phyloP scores from a whole-genome alignment of 1,140 invertebrate species.

The Bombus confusus region DNA sequence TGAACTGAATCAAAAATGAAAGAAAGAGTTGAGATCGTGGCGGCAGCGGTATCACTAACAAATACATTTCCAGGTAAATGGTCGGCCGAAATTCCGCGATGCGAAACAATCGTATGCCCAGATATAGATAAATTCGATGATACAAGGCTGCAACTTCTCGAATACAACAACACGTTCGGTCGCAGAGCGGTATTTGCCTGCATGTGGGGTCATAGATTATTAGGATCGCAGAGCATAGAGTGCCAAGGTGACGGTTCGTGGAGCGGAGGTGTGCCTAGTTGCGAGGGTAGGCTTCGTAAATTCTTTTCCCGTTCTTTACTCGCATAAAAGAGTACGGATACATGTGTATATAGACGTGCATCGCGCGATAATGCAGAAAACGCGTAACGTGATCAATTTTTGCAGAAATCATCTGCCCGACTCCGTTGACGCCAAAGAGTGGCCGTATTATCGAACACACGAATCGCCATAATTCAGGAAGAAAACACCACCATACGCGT shows the following conservation, averaged over 20 bases:
- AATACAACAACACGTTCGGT: conserved; percentile 86
- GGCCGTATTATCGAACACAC: conserved; percentile 86
- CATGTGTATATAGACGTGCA: too few relatives aligned
- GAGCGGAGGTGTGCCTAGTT: conserved; percentile 89
- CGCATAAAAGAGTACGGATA: background rate
- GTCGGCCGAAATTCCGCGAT: conserved; percentile 88
- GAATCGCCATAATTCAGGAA: conserved; percentile 75
- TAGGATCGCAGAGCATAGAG: conserved; percentile 88
- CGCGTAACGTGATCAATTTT: conserved; percentile 49
- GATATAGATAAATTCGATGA: conserved; percentile 82
- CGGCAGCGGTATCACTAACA: too few relatives aligned
- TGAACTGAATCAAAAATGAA: background rate
- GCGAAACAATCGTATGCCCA: conserved; percentile 89
- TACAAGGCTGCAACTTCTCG: conserved; percentile 83
- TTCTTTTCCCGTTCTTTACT: background rate
- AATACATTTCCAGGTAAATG: conserved; percentile 85
- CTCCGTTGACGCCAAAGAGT: conserved; percentile 88
- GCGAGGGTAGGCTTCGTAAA: conserved; percentile 84
- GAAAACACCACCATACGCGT: conserved; percentile 69
- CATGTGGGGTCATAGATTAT: conserved; percentile 90
- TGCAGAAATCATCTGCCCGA: conserved; percentile 90
- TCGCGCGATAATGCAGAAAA: background rate
- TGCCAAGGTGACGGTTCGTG: conserved; percentile 90
- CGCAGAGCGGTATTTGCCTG: conserved; percentile 91
- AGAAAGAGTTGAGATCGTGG: background rate